A percentile compares a stretch with the other conserved stretches of the same genome.
Conservation (phyloP, 2,797 vertebrate species). For the Sciurus vulgaris region DNA sequence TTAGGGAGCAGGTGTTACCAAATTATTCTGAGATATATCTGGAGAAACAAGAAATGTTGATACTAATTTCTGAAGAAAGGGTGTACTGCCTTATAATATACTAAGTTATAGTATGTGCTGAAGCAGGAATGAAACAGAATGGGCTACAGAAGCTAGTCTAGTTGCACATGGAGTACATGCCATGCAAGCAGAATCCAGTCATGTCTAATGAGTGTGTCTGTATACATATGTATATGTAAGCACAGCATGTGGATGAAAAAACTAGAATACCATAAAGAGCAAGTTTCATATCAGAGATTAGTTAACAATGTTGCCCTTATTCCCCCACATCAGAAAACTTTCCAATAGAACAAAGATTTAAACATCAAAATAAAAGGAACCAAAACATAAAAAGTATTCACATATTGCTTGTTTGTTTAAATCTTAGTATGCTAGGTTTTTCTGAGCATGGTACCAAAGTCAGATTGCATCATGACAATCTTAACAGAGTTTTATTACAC, state of each 20-base stretch:
- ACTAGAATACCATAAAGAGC: background rate
- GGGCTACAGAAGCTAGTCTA: background rate
- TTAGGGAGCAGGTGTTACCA: background rate
- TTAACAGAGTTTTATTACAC: background rate
- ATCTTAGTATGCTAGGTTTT: background rate
- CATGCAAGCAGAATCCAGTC: background rate
- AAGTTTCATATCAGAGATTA: slow-evolving; percentile 15
- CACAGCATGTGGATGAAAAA: background rate
- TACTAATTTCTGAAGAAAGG: slow-evolving; percentile 16
- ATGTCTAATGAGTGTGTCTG: background rate
- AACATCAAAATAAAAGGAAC: slow-evolving; percentile 48
- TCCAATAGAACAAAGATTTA: slow-evolving; percentile 39
- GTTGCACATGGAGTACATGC: background rate
- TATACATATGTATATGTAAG: background rate
- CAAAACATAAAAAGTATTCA: background rate
- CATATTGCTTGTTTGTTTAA: background rate
- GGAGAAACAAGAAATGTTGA: background rate
- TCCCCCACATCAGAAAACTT: background rate
- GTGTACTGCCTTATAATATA: background rate
- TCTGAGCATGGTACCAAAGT: slow-evolving; percentile 24
- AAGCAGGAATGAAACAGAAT: background rate
- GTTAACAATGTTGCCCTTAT: background rate
- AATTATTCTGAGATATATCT: slow-evolving; percentile 39
- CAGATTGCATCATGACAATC: background rate
- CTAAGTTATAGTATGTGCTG: background rate